Base-by-base conservation (phyloP, 2,888 invertebrate genomes). In the Drosophila yooni region DNA sequence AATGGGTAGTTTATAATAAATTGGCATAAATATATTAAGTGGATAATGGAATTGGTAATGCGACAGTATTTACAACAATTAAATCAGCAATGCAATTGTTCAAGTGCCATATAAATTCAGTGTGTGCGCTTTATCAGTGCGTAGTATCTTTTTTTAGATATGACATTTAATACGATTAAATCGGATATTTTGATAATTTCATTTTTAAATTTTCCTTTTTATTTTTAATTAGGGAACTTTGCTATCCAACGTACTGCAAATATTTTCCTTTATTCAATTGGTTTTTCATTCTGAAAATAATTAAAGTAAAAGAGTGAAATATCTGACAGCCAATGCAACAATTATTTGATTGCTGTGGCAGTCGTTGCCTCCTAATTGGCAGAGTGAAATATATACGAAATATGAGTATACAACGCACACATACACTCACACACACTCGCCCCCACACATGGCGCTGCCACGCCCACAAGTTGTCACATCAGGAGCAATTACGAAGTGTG, bases 331-430 rank as follows among this genome's bases (percentile, higher is more conserved):
- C 60, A 81, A 79, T 76, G 81, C 79, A 85, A 89, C 87, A 87
- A 87, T 87, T 89, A 89, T 87, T 87, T 89, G 88, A 87, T 88
- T 85, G 86, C 88, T 88, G 86, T 84, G 82, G 85, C 76, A 73
- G 79, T 75, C 64, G 69, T 77, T 72, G 68, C 58, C 71, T 61
- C 69, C 69, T 86, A 86, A 86, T 86, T 86, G 86, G 76, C 71
- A 76, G 71, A 81, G 86, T 87, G 88, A 89, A 75, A 87, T 82
- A 88, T 88, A 70, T 74, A 70, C 68, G 58, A 48, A 61, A 71
- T 63, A 68, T 66, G 63, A 51, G 57, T 43, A 52, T 52, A 57
- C 43, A 62, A 34, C 72, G 46, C 33, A 59, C 50, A 43, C 56
- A 21, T 33, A 52, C 60, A 53, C 53, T 46, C 60, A 43, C 36